Percentiles rank a stretch among this genome's conserved stretches.
These are phyloP conservation scores for Megalonaias nervosa DNA, from an alignment of 1,140 invertebrate genomes.

Conservation along the genomic window DNA sequence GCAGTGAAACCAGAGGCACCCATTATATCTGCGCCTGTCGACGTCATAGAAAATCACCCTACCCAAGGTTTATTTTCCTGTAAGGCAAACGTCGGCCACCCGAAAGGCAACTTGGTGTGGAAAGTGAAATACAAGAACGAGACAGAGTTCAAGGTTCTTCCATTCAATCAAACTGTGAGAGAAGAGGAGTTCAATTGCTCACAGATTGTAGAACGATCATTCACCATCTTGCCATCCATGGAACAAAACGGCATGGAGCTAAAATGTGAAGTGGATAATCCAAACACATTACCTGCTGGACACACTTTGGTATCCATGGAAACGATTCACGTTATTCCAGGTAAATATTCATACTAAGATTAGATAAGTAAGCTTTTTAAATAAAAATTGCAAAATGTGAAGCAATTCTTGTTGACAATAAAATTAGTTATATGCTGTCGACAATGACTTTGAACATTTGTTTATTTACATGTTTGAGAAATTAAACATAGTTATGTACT, in stretches of 20 bases:
- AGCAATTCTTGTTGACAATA: too few relatives aligned
- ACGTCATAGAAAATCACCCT: conserved; percentile 25
- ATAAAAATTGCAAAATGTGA: neutral
- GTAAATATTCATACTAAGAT: conserved; percentile 2
- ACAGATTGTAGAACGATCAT: conserved; percentile 5
- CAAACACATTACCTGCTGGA: conserved; percentile 3
- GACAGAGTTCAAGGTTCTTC: conserved; percentile 7
- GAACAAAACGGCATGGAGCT: conserved; percentile 30
- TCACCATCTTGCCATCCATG: conserved; percentile 18
- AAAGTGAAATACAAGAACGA: conserved; percentile 14
- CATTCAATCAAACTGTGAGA: neutral
- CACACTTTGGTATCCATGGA: conserved; percentile 7
- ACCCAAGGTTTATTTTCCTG: conserved; percentile 22
- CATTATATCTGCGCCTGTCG: conserved; percentile 17
- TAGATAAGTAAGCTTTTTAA: neutral
- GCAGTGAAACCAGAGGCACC: conserved; percentile 34
- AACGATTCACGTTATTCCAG: conserved; percentile 36
- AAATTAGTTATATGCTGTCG: too few relatives aligned
- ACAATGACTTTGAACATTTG: too few relatives aligned
- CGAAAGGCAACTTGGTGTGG: conserved; percentile 16
- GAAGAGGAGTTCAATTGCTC: conserved; percentile 25
- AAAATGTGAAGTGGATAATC: conserved; percentile 33
- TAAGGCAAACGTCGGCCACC: conserved; percentile 34
- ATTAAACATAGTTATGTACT: too few relatives aligned
- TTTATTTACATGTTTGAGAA: too few relatives aligned